phyloP scores from a whole-genome alignment of 2,888 invertebrate genomes.

The Acrobasis consociella region DNA sequence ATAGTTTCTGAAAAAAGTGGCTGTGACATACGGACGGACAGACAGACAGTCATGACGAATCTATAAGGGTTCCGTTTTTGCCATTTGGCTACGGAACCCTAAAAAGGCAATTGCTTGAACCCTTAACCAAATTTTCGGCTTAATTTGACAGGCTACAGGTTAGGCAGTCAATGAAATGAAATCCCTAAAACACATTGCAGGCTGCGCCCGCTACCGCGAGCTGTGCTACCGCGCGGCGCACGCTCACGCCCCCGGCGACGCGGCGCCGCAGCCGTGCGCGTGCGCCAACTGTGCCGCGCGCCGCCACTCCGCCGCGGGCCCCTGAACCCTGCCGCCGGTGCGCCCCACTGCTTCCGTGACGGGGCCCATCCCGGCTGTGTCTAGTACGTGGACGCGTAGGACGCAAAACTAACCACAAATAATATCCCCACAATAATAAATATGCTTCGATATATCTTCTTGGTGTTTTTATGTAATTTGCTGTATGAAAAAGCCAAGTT shows the following conservation, averaged over 20 bases:
- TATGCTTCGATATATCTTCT: too few species aligned
- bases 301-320: slow-evolving; percentile 47
- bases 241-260: slow-evolving; percentile 52
- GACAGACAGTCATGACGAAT: too few species aligned
- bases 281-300: slow-evolving; percentile 67
- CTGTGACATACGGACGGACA: too few species aligned
- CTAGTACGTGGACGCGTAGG: slow-evolving; percentile 28
- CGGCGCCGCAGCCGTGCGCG: slow-evolving; percentile 52
- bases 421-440: not conserved
- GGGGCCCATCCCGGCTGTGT: slow-evolving; percentile 36
- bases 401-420: not conserved
- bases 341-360: slow-evolving; percentile 38
- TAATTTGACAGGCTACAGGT: too few species aligned
- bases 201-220: slow-evolving; percentile 76
- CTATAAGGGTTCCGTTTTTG: too few species aligned
- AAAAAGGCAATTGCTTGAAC: too few species aligned
- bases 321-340: slow-evolving; percentile 39
- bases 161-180: too few species aligned
- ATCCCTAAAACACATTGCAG: slow-evolving; percentile 44
- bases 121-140: too few species aligned
- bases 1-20: too few species aligned
- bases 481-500: too few species aligned
- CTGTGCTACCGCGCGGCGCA: slow-evolving; percentile 75
- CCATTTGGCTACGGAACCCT: too few species aligned
- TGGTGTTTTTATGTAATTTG: too few species aligned